phyloP scores from a whole-genome alignment of 2,888 invertebrate genomes.

The Flexamia atlantica region DNA sequence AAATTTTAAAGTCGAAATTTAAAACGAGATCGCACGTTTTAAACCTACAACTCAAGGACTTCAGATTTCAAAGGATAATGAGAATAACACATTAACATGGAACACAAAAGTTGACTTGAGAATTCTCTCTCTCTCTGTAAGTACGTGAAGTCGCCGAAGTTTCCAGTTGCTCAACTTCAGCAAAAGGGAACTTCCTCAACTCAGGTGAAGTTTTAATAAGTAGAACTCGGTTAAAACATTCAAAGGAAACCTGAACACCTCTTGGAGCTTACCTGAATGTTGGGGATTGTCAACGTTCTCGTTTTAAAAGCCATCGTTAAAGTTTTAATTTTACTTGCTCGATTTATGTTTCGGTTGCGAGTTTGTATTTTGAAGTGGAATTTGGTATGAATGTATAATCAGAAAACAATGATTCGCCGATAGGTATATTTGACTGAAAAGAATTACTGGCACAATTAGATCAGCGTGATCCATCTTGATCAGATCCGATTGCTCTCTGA shows the following conservation, averaged over 20 bases:
- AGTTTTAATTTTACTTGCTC: too few relatives aligned
- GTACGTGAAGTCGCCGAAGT: constrained; percentile 10
- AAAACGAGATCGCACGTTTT: too few relatives aligned
- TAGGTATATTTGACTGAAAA: too few relatives aligned
- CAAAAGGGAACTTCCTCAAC: constrained; percentile 28
- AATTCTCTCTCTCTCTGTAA: constrained; percentile 29
- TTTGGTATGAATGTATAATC: too few relatives aligned
- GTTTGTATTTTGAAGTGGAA: too few relatives aligned
- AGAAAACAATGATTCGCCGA: too few relatives aligned
- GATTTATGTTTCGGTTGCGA: too few relatives aligned
- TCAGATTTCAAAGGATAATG: neutral
- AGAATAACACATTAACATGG: constrained; percentile 3
- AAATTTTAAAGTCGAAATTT: too few relatives aligned
- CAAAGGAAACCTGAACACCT: constrained; percentile 6
- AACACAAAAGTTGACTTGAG: constrained; percentile 26
- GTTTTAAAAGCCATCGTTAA: neutral
- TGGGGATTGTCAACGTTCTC: neutral
- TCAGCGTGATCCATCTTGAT: too few relatives aligned
- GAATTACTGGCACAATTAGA: too few relatives aligned
- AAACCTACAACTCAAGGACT: neutral
- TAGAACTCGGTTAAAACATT: constrained; percentile 35
- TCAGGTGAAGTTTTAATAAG: constrained; percentile 40
- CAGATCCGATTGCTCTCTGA: too few relatives aligned
- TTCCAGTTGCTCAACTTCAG: constrained; percentile 23
- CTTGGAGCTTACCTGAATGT: constrained; percentile 7